Conservation (phyloP, 2,888 invertebrate species). For the Tribolium freemani region DNA sequence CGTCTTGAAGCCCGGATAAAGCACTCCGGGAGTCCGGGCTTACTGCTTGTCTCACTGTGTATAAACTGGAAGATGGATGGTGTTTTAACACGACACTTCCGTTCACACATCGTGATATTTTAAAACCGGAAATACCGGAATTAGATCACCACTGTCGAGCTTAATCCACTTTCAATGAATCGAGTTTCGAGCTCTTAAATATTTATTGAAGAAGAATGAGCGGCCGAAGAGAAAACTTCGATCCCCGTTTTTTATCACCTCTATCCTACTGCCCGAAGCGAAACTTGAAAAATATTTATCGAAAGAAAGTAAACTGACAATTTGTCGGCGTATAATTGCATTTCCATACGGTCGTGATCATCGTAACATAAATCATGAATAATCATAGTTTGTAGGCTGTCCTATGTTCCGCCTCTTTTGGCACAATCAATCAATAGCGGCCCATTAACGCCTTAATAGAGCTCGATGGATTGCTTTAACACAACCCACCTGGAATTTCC, state of each 20-base stretch:
- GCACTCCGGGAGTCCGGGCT: constrained; percentile 5
- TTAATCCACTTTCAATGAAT: background rate
- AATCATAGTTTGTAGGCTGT: background rate
- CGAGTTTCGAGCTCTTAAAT: background rate
- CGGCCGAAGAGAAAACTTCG: background rate
- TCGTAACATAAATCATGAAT: background rate
- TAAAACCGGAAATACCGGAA: background rate
- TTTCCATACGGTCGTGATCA: background rate
- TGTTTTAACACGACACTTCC: constrained; percentile 13
- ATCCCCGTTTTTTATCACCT: background rate
- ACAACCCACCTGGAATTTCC: constrained; percentile 5
- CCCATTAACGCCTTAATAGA: constrained; percentile 5
- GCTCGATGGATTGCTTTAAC: background rate
- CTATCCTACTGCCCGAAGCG: no score
- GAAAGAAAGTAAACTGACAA: no score
- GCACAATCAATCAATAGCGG: constrained; percentile 1
- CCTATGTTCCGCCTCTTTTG: background rate
- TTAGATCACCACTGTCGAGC: background rate
- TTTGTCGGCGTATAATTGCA: background rate
- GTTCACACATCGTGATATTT: constrained; percentile 11
- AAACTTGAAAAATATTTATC: no score
- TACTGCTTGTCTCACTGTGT: background rate
- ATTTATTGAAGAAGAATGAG: background rate
- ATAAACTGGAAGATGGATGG: constrained; percentile 7
- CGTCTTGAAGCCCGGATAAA: constrained; percentile 18